Percentiles rank a stretch among this genome's conserved stretches.
phyloP scores from a whole-genome alignment of 2,888 invertebrate species.

The Chesias legatella region DNA sequence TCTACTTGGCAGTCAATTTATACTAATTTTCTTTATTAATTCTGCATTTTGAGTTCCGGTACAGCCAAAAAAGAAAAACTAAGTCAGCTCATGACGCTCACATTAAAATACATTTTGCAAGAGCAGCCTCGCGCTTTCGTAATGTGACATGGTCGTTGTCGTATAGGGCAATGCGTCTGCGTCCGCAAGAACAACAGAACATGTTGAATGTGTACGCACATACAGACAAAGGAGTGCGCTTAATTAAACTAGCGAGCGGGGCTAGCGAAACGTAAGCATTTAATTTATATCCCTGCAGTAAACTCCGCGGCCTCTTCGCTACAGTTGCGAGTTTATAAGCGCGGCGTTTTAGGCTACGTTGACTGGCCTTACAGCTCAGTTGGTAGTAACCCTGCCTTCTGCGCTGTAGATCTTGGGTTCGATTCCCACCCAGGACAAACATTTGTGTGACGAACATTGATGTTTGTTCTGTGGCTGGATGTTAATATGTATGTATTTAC shows the following conservation, averaged over 20 bases:
- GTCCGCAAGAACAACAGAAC: slow-evolving; percentile 56
- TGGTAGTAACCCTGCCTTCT: too few species aligned
- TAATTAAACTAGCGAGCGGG: slow-evolving; percentile 78
- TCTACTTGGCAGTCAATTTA: too few species aligned
- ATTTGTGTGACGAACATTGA: too few species aligned
- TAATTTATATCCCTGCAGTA: slow-evolving; percentile 80
- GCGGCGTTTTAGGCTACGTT: slow-evolving; percentile 32
- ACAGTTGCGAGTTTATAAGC: slow-evolving; percentile 43
- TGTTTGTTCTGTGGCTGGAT: too few species aligned
- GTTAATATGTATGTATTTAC: too few species aligned
- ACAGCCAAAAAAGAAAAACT: too few species aligned
- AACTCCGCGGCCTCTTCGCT: slow-evolving; percentile 69
- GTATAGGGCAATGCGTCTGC: slow-evolving; percentile 37
- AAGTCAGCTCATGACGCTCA: not conserved
- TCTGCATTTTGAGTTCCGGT: too few species aligned
- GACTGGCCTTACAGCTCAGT: too few species aligned
- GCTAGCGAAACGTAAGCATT: slow-evolving; percentile 78
- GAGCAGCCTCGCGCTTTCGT: slow-evolving; percentile 16
- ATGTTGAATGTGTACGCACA: slow-evolving; percentile 73
- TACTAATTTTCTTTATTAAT: too few species aligned
- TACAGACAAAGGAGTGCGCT: slow-evolving; percentile 74
- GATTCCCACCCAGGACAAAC: too few species aligned
- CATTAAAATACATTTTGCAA: slow-evolving; percentile 7
- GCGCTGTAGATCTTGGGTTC: too few species aligned
- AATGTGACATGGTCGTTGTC: slow-evolving; percentile 16